These are phyloP conservation scores for Lepilemur ruficaudatus DNA, from an alignment of 2,797 vertebrate genomes.

Conservation along the genomic window DNA sequence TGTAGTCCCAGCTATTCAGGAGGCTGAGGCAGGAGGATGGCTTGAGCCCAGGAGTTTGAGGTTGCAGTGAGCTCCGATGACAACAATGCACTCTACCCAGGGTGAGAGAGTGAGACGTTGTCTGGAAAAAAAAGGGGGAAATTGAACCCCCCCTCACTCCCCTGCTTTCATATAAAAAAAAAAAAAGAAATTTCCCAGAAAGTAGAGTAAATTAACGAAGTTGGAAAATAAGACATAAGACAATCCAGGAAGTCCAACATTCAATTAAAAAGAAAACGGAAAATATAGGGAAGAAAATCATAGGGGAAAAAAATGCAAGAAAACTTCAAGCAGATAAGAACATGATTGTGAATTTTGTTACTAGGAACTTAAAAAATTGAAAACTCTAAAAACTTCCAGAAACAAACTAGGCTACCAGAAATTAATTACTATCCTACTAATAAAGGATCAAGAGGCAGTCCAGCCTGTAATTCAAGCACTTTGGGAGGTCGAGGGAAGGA, in stretches of 20 bases:
- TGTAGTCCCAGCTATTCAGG: no score
- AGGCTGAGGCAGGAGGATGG: no score
- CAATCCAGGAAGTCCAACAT: background rate
- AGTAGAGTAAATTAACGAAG: background rate
- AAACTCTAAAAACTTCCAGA: background rate
- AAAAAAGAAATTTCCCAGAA: background rate
- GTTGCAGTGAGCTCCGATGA: no score
- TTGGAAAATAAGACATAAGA: slow-evolving; percentile 21
- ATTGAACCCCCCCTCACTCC: no score
- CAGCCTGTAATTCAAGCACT: no score
- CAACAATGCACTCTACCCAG: no score
- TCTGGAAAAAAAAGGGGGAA: no score
- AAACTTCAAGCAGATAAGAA: background rate
- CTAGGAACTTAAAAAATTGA: background rate
- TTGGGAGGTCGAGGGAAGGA: no score
- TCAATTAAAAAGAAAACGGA: slow-evolving; percentile 17
- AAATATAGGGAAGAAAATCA: background rate
- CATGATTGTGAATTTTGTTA: background rate
- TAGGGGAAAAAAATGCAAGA: background rate
- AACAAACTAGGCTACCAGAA: background rate
- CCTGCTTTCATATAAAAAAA: no score
- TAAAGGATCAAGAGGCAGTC: background rate
- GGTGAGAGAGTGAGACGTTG: no score
- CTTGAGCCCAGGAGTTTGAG: no score
- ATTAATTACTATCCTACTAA: background rate